Evolutionary conservation across 2,888 invertebrate genomes (phyloP).

Genomic region (Quadroppia sp.): DNA sequence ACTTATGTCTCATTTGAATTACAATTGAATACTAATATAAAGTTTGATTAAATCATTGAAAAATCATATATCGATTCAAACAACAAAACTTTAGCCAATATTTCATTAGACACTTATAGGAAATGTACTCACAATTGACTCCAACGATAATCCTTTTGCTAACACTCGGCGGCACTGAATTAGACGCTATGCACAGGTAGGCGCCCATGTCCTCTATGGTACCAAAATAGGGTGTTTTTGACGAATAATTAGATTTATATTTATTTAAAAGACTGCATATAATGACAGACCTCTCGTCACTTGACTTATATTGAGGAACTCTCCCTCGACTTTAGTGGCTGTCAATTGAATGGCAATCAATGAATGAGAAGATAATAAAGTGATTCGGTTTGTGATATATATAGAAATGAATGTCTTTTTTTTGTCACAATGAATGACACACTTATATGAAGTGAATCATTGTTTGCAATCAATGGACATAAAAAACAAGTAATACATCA

Average conservation of each 20-base stretch:
- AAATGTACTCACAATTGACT: conserved; percentile 54
- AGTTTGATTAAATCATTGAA: no score
- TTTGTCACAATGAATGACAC: neutral
- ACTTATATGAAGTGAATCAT: conserved; percentile 13
- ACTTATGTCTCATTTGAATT: no score
- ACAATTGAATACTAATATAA: no score
- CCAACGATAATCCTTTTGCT: conserved; percentile 51
- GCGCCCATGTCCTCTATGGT: conserved; percentile 48
- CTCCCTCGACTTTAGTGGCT: conserved; percentile 48
- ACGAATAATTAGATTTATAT: neutral
- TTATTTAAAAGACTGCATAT: no score
- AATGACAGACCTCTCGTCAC: conserved; percentile 46
- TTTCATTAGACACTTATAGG: no score
- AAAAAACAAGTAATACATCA: conserved; percentile 28
- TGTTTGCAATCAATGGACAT: conserved; percentile 27
- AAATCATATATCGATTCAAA: no score
- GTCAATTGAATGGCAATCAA: conserved; percentile 11
- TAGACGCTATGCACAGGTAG: conserved; percentile 51
- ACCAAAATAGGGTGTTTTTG: neutral
- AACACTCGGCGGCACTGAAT: conserved; percentile 52
- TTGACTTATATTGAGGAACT: conserved; percentile 49
- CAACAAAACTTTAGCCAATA: no score
- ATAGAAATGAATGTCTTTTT: neutral
- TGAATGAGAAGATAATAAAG: conserved; percentile 1
- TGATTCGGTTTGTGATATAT: neutral